A percentile compares a stretch with the other conserved stretches of the same genome.
phyloP scores from a whole-genome alignment of 2,888 invertebrate genomes.

The Hydrotaea cyrtoneurina region DNA sequence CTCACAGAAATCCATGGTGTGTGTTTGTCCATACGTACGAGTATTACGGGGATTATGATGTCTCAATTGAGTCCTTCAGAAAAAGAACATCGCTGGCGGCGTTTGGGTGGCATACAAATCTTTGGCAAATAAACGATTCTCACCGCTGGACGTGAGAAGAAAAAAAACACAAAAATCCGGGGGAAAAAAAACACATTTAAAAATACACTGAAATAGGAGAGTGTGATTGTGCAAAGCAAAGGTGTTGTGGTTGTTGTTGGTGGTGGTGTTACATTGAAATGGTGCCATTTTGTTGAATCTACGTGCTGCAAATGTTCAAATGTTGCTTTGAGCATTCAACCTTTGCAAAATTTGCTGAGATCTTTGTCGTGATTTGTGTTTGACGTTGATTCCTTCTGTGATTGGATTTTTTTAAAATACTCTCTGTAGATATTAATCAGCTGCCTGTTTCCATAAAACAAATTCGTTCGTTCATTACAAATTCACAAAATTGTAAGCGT shows the following conservation, averaged over 20 bases:
- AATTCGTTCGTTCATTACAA: no score
- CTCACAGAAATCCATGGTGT: neutral
- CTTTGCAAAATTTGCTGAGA: neutral
- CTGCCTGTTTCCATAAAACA: no score
- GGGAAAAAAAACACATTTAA: neutral
- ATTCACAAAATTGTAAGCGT: no score
- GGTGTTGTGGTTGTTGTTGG: no score
- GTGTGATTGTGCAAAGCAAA: constrained; percentile 17
- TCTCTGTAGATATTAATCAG: no score
- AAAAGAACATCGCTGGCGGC: neutral
- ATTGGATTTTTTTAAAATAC: no score
- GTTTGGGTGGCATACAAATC: constrained; percentile 4
- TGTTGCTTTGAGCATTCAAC: neutral
- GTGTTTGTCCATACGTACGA: constrained; percentile 2
- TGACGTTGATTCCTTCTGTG: no score
- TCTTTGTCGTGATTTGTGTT: neutral
- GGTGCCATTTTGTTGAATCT: neutral
- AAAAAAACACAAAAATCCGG: neutral
- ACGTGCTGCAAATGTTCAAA: neutral
- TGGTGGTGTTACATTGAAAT: neutral
- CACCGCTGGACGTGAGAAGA: constrained; percentile 4
- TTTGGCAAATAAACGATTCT: constrained; percentile 20
- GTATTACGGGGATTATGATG: constrained; percentile 24
- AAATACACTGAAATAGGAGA: neutral
- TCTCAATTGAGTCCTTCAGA: constrained; percentile 3